These are phyloP conservation scores for Gryon sp. DNA, from an alignment of 1,140 invertebrate species.

Conservation along the genomic window DNA sequence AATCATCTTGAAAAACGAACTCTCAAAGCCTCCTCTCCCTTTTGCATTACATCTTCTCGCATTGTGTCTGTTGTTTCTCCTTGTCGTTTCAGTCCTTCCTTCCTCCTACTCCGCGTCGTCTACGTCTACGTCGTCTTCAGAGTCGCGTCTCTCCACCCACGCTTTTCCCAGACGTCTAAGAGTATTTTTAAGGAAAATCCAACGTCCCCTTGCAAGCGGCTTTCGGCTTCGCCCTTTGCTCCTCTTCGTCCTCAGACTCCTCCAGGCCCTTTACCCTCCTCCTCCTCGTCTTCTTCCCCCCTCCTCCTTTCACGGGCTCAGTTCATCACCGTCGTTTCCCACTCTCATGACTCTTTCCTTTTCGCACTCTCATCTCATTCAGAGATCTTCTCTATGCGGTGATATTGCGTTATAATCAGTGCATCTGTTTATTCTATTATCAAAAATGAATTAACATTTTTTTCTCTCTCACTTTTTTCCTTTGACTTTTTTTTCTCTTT, in stretches of 20 bases:
- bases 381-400: conserved; percentile 33
- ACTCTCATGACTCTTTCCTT: not conserved
- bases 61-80: conserved; percentile 18
- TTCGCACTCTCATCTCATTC: conserved; percentile 27
- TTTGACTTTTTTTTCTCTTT: too few species aligned
- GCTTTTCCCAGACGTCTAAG: conserved; percentile 54
- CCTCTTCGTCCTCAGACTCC: conserved; percentile 64
- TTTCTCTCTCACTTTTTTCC: too few species aligned
- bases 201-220: conserved; percentile 43
- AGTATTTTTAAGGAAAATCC: conserved; percentile 64
- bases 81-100: conserved; percentile 5
- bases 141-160: conserved; percentile 35
- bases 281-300: conserved; percentile 17
- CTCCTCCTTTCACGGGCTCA: conserved; percentile 15
- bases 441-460: conserved; percentile 30
- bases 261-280: conserved; percentile 46
- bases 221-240: conserved; percentile 65
- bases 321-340: conserved; percentile 43
- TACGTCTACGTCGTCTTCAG: too few species aligned
- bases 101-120: too few species aligned
- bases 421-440: conserved; percentile 47
- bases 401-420: conserved; percentile 53
- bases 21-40: conserved; percentile 47
- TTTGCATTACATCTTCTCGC: conserved; percentile 17
- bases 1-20: conserved; percentile 51